Evolutionary conservation across 2,113 vertebrate species (phyloP).

Genomic region (Coturnix japonica): DNA sequence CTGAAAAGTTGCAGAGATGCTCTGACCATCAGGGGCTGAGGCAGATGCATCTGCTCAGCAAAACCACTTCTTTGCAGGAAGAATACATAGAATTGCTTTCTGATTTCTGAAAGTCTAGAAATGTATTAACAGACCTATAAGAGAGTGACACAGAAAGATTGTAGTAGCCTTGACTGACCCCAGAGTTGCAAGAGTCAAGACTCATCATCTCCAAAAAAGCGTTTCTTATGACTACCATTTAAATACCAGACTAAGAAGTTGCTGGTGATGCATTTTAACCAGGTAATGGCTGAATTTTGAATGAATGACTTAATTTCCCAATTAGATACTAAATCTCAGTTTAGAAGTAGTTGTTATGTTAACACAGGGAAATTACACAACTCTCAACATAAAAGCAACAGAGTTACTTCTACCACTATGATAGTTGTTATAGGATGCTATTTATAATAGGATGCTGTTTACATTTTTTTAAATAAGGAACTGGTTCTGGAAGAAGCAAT

Average conservation of each 20-base stretch:
- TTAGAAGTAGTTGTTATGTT: conserved; percentile 14
- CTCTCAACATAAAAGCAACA: conserved; percentile 15
- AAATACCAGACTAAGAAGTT: not conserved
- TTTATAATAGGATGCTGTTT: not conserved
- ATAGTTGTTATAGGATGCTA: no score
- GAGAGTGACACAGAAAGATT: not conserved
- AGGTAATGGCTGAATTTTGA: not conserved
- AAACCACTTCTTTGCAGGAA: not conserved
- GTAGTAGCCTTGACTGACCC: not conserved
- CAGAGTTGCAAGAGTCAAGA: not conserved
- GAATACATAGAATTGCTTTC: not conserved
- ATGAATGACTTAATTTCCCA: conserved; percentile 35
- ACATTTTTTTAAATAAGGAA: not conserved
- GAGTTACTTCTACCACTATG: not conserved
- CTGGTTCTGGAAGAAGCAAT: not conserved
- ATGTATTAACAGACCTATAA: not conserved
- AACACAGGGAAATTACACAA: conserved; percentile 39
- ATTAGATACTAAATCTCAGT: conserved; percentile 43
- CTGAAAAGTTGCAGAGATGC: not conserved
- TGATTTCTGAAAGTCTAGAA: not conserved
- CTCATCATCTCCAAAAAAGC: rapidly evolving
- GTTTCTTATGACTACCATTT: not conserved
- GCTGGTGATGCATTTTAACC: not conserved
- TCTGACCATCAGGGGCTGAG: not conserved
- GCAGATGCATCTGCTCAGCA: not conserved